Percentiles rank a stretch among this genome's conserved stretches.
Evolutionary conservation across 2,113 vertebrate species (phyloP).

Genomic region (Orthonyx spaldingii): DNA sequence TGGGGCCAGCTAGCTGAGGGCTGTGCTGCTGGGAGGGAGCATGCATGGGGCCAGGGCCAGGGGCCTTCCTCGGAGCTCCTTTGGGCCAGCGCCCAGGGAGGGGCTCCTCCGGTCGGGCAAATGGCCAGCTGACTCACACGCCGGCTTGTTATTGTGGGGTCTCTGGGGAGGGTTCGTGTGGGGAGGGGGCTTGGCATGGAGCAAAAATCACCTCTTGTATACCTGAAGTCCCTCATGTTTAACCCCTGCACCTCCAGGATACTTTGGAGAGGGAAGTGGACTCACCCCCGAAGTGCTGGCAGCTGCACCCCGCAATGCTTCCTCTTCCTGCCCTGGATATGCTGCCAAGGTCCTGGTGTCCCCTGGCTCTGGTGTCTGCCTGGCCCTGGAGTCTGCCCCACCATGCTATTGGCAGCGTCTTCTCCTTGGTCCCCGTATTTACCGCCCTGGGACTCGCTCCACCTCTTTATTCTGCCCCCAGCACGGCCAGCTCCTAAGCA

Average conservation of each 20-base stretch:
- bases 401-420: not conserved
- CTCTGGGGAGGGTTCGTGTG: not conserved
- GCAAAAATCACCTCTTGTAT: not conserved
- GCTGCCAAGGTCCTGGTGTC: not conserved
- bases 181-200: slow-evolving; percentile 32
- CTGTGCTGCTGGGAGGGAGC: not conserved
- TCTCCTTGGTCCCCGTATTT: not conserved
- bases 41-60: slow-evolving; percentile 9
- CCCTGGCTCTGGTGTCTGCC: not conserved
- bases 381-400: not conserved
- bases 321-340: not conserved
- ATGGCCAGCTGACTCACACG: slow-evolving; percentile 52
- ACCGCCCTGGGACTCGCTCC: not conserved
- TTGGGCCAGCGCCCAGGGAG: slow-evolving; percentile 59
- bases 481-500: not conserved
- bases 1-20: not conserved
- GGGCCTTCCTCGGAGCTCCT: slow-evolving; percentile 35
- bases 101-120: slow-evolving; percentile 44
- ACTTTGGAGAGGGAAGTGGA: not conserved
- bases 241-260: not conserved
- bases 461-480: not conserved
- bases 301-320: not conserved
- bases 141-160: slow-evolving; percentile 29
- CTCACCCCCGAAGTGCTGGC: not conserved
- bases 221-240: not conserved